Evolutionary conservation across 2,797 vertebrate genomes (phyloP), one percentile per base, ranked within the genome.

Genomic region (Helarctos malayanus): DNA sequence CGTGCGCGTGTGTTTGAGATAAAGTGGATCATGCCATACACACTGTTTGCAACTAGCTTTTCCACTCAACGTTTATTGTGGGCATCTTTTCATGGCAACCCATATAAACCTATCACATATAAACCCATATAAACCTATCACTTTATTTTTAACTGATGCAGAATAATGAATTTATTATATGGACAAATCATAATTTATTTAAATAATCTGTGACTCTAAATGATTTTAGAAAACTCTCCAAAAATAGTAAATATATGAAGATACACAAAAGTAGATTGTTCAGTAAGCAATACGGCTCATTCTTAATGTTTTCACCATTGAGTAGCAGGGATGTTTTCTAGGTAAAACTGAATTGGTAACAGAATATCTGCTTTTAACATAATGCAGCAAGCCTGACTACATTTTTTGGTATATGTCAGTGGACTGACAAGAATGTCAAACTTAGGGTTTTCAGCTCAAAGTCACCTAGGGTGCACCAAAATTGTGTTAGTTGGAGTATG

Each of bases 381-480:
- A 91, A 63, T 21, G 68, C 19, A 83, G 29, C 14, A 91, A 56
- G 8, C 16, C 29, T 80, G 25, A 57, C 61, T 71, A 52, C 45
- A 73, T 52, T 91, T 93, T 89, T 41, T 95, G 80, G 65, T 78
- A n/a, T n/a, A 41, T 92, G 61, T 92, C 89, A 96, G 1, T 71
- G 13, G 27, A 90, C 41, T 90, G 89, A 93, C 79, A 97, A 63
- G 92, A 92, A 90, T 86, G 52, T 97, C 93, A 97, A 69, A 69
- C 25, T 95, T 68, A 88, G 7, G 41, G 1, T 78, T 96, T 95
- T 92, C 76, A 87, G 56, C 15, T 86, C 49, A 57, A 69, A 92
- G 71, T 94, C 82, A 87, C 25, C 3, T 3, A 59, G 32, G 19
- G 25, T 88, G 7, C 1, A 41, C 75, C 57, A 61, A 84, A 95